Evolutionary conservation across 2,113 vertebrate genomes (phyloP).

Genomic region (Oophaga pumilio): DNA sequence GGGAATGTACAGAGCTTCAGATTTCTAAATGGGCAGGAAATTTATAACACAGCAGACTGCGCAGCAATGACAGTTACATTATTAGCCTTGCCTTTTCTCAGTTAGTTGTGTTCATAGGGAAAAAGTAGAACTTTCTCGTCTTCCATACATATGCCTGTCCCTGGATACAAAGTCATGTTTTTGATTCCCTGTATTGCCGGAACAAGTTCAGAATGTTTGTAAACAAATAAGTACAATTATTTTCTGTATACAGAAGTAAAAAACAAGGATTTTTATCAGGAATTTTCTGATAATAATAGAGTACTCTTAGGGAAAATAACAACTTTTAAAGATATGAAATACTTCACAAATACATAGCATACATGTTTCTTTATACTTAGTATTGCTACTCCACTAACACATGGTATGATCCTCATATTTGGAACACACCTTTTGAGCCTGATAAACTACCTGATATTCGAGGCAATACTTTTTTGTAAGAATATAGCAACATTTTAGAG

Average conservation of each 20-base stretch:
- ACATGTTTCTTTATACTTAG: not conserved
- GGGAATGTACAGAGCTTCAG: constrained; percentile 58
- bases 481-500: not conserved
- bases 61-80: constrained; percentile 59
- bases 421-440: too few species aligned
- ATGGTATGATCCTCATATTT: not conserved
- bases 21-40: constrained; percentile 60
- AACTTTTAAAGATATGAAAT: not conserved
- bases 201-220: not conserved
- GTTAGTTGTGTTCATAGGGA: constrained; percentile 64
- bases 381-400: not conserved
- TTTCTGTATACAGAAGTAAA: not conserved
- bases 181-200: not conserved
- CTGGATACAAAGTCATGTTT: not conserved
- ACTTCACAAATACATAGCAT: not conserved
- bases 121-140: constrained; percentile 32
- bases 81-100: constrained; percentile 64
- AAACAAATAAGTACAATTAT: not conserved
- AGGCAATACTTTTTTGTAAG: not conserved
- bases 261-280: too few species aligned
- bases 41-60: constrained; percentile 58
- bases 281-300: not conserved
- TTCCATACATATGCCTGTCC: not conserved
- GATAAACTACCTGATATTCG: not conserved
- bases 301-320: not conserved